These are phyloP conservation scores for Xylocopa sonorina DNA, from an alignment of 1,140 invertebrate genomes.

Conservation along the genomic window DNA sequence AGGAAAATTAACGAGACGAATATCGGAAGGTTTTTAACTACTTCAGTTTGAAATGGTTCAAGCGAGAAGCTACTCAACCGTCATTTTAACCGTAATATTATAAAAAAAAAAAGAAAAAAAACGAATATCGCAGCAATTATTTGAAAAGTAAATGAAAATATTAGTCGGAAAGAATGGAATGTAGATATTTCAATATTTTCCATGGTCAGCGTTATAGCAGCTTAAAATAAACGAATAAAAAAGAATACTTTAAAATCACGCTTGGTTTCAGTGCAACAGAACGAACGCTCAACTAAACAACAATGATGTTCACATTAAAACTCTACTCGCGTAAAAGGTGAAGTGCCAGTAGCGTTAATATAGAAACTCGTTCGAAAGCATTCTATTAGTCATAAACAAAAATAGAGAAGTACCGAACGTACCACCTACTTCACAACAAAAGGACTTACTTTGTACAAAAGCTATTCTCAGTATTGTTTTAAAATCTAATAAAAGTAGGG, in stretches of 20 bases:
- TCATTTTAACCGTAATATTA: constrained; percentile 39
- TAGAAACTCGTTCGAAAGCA: neutral
- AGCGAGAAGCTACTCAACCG: constrained; percentile 20
- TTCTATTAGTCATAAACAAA: neutral
- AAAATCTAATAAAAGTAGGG: neutral
- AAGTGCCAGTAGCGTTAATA: neutral
- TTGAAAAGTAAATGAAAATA: neutral
- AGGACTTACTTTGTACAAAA: neutral
- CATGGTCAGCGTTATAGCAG: no score
- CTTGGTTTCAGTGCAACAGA: neutral
- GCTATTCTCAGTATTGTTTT: neutral
- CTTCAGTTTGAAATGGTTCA: constrained; percentile 24
- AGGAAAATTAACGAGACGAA: constrained; percentile 41
- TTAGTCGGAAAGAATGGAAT: neutral
- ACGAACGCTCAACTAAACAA: neutral
- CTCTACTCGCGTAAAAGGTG: neutral
- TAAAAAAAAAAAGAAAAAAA: no score
- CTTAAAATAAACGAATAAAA: neutral
- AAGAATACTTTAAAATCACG: neutral
- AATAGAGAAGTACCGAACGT: neutral
- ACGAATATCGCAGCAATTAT: constrained; percentile 8
- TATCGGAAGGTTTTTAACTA: constrained; percentile 33
- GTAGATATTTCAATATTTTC: neutral
- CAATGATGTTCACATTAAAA: neutral
- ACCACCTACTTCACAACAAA: neutral